These are phyloP conservation scores for Drosophila setifemur DNA, from an alignment of 1,140 invertebrate genomes.

Conservation along the genomic window DNA sequence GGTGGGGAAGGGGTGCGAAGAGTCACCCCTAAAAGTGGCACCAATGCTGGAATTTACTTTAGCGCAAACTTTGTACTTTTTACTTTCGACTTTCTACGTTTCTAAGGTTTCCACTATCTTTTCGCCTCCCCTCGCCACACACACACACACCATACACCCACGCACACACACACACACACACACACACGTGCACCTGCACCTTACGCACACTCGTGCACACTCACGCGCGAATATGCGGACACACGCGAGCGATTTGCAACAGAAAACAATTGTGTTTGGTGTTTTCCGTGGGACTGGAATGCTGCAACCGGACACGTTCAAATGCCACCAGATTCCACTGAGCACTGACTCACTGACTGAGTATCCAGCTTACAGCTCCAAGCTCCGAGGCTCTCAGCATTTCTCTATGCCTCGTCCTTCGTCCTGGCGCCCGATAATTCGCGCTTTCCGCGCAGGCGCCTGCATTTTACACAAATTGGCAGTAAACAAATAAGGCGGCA, in stretches of 20 bases:
- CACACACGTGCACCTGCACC: constrained; percentile 4
- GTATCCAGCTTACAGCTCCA: constrained; percentile 21
- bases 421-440: constrained; percentile 29
- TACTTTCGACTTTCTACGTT: constrained; percentile 47
- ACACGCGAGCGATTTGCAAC: constrained; percentile 21
- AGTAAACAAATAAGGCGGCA: constrained; percentile 6
- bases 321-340: constrained; percentile 47
- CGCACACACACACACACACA: neutral
- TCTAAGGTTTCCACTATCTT: constrained; percentile 64
- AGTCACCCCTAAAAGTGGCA: constrained; percentile 54
- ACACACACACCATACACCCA: constrained; percentile 11
- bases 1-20: too few species aligned
- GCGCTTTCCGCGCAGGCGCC: constrained; percentile 16
- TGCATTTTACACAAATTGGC: neutral
- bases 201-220: too few species aligned
- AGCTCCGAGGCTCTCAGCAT: constrained; percentile 15
- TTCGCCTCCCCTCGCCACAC: constrained; percentile 24
- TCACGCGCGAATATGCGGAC: too few species aligned
- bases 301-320: constrained; percentile 44
- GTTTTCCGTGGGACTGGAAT: constrained; percentile 5
- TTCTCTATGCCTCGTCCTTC: constrained; percentile 45
- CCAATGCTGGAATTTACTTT: constrained; percentile 74
- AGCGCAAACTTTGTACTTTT: constrained; percentile 56
- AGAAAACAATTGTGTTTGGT: constrained; percentile 4
- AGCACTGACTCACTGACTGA: constrained; percentile 53